Base-by-base conservation (phyloP, 2,888 invertebrate genomes). In the Sarcophaga carnaria region DNA sequence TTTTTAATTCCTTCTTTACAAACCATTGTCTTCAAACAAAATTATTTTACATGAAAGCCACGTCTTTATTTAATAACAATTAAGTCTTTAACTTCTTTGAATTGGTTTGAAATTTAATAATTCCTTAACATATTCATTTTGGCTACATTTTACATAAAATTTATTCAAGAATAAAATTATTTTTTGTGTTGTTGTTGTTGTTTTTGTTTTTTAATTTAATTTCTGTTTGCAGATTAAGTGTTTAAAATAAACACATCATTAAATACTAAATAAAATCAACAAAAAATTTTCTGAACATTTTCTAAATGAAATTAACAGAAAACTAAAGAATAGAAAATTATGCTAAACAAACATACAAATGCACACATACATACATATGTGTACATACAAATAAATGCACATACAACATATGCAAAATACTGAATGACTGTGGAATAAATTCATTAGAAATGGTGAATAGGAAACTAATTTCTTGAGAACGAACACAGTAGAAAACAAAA, bases 381-480 rank as follows among this genome's bases (percentile, higher is more conserved):
- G 14, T 49, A 25, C 37, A 14, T n/a, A 45, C 3, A 45, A 12
- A 54, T 14, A 54, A 14, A 54, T 17, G 17, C 17, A 17, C 54
- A 54, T 14, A 54, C 54, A 12, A 54, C 17, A 54, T 12, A 54
- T 54, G 54, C 66, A 66, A 66, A 37, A 37, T 45, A 47, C 17
- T n/a, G 20, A 11, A n/a, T 67, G 10, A 54, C 5, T 54, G 0
- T 54, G 54, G 11, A 54, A 54, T 12, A 37, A 54, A 54, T 84
- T 80, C 79, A 76, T 71, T 71, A 69, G 12, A 67, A 79, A 67
- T 79, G 20, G 74, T 83, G 78, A 86, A 86, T 83, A 59, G 78
- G 59, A 83, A 86, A 83, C 77, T 80, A 80, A 83, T 80, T 86
- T 83, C 63, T 49, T 80, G 71, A 80, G 59, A 74, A 77, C 63